Percentiles rank a stretch among this genome's conserved stretches.
These are phyloP conservation scores for Capromys pilorides DNA, from an alignment of 2,797 vertebrate species.

Conservation along the genomic window DNA sequence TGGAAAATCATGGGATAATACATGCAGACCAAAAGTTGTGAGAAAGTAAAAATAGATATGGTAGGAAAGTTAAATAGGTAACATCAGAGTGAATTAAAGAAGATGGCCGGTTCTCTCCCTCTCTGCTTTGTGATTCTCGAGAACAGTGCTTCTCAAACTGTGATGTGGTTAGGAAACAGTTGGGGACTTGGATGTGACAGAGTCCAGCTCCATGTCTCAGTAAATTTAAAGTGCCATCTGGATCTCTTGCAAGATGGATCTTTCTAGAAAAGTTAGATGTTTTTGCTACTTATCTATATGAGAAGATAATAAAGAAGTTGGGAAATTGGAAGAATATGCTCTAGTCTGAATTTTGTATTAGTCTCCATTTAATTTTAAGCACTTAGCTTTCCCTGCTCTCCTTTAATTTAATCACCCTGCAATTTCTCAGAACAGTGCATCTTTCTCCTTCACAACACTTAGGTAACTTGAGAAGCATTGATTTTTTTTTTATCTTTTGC, in stretches of 20 bases:
- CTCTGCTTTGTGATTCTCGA: background rate
- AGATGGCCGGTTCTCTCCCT: background rate
- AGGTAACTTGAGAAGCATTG: constrained; percentile 3
- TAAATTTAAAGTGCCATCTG: background rate
- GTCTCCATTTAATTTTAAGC: background rate
- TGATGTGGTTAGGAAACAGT: background rate
- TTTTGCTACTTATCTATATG: background rate
- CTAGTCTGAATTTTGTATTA: background rate
- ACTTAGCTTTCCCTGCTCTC: constrained; percentile 10
- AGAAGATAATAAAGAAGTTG: background rate
- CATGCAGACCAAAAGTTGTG: background rate
- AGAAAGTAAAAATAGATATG: background rate
- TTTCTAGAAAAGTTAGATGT: background rate
- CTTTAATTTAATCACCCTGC: background rate
- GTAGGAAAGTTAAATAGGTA: background rate
- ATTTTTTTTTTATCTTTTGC: constrained; percentile 8
- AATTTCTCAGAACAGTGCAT: background rate
- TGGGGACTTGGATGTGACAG: background rate
- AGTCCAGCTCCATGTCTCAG: background rate
- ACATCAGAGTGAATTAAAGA: background rate
- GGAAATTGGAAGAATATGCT: background rate
- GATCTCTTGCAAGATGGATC: background rate
- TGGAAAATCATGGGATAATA: background rate
- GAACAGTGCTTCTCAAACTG: background rate
- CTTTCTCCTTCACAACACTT: background rate